Base-by-base conservation (phyloP, 2,113 vertebrate genomes). In the Gymnogyps californianus region DNA sequence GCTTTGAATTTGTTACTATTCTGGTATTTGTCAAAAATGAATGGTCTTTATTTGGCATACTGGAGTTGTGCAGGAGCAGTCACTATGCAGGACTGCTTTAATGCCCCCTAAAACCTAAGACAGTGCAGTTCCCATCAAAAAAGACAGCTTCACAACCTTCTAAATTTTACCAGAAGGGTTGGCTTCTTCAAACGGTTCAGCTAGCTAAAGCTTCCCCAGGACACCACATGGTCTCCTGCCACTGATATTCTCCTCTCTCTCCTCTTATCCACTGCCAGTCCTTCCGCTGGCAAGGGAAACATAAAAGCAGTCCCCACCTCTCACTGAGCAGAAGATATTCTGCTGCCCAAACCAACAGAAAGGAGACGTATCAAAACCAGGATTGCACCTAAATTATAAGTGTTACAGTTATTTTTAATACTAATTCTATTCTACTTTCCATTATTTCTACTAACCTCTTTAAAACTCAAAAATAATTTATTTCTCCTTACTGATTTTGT, bases 401-500 rank as follows among this genome's bases (percentile, higher is more conserved):
- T 28, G 15, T 36, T 78, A 42, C 3, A 31, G 32, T 18, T 87
- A 84, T 78, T 89, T 88, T 92, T 81, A 71, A 86, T 88, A 77
- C 14, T 66, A 83, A 85, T 65, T 93, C 25, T 69, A 81, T 66
- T 89, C 58, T n/a, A 29, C 16, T 92, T 93, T 31, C 38, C 46
- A 71, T 90, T 96, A 87, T 86, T 19, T 80, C 75, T 3, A 11
- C 34, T 89, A 90, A 94, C 16, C 25, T 87, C 36, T 79, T 78
- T 58, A 90, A 96, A 93, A 89, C 36, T 89, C 9, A 70, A 77
- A 89, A 81, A 36, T 66, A 87, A 94, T 82, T 71, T 75, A 71
- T 82, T 82, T 89, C 17, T 34, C 38, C 74, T 81, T 87, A 91
- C 74, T 69, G 77, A 61, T 87, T 96, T 76, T 79, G 19, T 72